Conservation (phyloP, 1,140 invertebrate species). For the Antheraea pernyi region DNA sequence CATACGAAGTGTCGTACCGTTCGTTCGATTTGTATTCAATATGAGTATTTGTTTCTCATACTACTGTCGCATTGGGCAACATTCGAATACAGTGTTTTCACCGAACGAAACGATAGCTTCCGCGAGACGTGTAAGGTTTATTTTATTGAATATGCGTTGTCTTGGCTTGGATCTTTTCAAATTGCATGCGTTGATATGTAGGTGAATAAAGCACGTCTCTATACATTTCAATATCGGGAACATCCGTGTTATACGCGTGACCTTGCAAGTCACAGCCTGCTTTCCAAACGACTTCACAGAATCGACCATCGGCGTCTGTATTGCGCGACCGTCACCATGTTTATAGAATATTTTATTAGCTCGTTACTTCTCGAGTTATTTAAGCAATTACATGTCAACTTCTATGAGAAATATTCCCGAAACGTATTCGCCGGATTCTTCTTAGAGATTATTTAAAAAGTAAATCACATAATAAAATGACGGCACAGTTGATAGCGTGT, state of each 20-base stretch:
- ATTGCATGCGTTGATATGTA: slow-evolving; percentile 75
- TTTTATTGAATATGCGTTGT: slow-evolving; percentile 30
- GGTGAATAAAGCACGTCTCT: slow-evolving; percentile 78
- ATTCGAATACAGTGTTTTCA: slow-evolving; percentile 50
- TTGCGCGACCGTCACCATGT: slow-evolving; percentile 64
- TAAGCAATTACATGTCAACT: slow-evolving; percentile 57
- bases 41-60: slow-evolving; percentile 79
- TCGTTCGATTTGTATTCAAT: slow-evolving; percentile 75
- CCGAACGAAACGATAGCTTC: slow-evolving; percentile 56
- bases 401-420: slow-evolving; percentile 44
- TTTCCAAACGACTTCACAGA: slow-evolving; percentile 77
- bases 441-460: slow-evolving; percentile 3
- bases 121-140: slow-evolving; percentile 49
- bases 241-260: slow-evolving; percentile 78
- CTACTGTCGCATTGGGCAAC: slow-evolving; percentile 73
- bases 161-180: slow-evolving; percentile 69
- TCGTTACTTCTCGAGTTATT: slow-evolving; percentile 66
- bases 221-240: slow-evolving; percentile 79
- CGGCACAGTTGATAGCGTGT: no score
- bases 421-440: slow-evolving; percentile 28
- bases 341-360: slow-evolving; percentile 75
- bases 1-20: slow-evolving; percentile 74
- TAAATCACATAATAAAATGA: neutral
- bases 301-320: slow-evolving; percentile 68
- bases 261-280: slow-evolving; percentile 78